A percentile compares a stretch with the other conserved stretches of the same genome.
Conservation (phyloP, 2,113 vertebrate genomes). For the Pseudonaja textilis region DNA sequence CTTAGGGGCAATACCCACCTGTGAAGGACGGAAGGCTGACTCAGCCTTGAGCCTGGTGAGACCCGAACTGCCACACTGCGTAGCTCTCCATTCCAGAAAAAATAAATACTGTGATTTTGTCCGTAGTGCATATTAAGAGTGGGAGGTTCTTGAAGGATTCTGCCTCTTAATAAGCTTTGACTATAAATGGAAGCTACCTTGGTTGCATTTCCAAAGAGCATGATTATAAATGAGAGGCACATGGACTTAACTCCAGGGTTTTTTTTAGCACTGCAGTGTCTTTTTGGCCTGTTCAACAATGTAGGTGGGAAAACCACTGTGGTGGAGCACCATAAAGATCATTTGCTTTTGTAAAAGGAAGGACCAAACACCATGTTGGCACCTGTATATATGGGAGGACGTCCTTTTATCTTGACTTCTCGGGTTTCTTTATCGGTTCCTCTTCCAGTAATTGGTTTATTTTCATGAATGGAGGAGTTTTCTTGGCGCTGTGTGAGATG, state of each 20-base stretch:
- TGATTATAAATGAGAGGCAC: background rate
- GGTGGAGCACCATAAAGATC: background rate
- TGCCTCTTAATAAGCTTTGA: background rate
- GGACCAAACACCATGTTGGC: background rate
- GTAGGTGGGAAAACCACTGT: background rate
- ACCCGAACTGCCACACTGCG: too few relatives aligned
- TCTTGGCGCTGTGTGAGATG: constrained; percentile 51
- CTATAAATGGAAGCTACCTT: background rate
- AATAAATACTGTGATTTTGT: background rate
- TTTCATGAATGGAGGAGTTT: background rate
- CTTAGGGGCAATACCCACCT: too few relatives aligned
- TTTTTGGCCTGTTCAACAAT: background rate
- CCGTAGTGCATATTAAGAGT: background rate
- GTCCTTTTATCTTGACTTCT: background rate
- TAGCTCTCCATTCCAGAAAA: background rate
- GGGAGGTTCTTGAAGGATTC: background rate
- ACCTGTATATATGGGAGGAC: background rate
- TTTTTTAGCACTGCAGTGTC: background rate
- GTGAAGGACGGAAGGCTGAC: too few relatives aligned
- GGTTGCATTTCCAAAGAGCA: background rate
- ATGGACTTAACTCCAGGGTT: background rate
- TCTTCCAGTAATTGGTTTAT: background rate
- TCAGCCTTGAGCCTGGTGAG: too few relatives aligned
- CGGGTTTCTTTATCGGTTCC: background rate
- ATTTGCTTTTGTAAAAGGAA: background rate